Evolutionary conservation across 2,888 invertebrate genomes (phyloP).

Genomic region (Pachliopta kotzebuea): DNA sequence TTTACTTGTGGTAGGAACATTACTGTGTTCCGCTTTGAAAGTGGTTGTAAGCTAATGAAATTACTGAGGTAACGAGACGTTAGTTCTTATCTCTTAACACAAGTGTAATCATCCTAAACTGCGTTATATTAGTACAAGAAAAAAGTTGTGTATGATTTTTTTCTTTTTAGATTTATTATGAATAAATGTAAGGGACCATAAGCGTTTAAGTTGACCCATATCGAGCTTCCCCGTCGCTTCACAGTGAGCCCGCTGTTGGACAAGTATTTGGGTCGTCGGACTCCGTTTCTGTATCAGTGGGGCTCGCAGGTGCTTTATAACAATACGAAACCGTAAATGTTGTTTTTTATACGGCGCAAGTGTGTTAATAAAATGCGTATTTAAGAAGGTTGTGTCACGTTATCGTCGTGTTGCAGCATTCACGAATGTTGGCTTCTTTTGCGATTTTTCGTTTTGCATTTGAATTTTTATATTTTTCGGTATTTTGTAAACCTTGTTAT

Average conservation of each 20-base stretch:
- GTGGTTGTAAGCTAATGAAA: too few species aligned
- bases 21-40: too few species aligned
- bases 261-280: slow-evolving; percentile 59
- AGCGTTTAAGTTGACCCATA: slow-evolving; percentile 60
- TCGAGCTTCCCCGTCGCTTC: slow-evolving; percentile 63
- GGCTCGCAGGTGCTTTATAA: slow-evolving; percentile 29
- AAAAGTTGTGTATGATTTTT: too few species aligned
- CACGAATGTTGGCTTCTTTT: slow-evolving; percentile 5
- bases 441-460: slow-evolving; percentile 5
- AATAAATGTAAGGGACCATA: too few species aligned
- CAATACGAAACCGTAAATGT: slow-evolving; percentile 22
- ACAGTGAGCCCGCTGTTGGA: slow-evolving; percentile 63
- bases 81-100: too few species aligned
- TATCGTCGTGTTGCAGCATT: slow-evolving; percentile 13
- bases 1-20: too few species aligned
- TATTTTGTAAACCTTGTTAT: not conserved
- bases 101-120: too few species aligned
- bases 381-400: slow-evolving; percentile 22
- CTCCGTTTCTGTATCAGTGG: slow-evolving; percentile 38
- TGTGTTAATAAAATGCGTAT: slow-evolving; percentile 28
- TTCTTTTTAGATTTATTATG: too few species aligned
- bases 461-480: not conserved
- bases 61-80: too few species aligned
- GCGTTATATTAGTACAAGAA: too few species aligned
- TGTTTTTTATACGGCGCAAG: slow-evolving; percentile 16